phyloP scores from a whole-genome alignment of 1,140 invertebrate species.

The Octopus bimaculoides region DNA sequence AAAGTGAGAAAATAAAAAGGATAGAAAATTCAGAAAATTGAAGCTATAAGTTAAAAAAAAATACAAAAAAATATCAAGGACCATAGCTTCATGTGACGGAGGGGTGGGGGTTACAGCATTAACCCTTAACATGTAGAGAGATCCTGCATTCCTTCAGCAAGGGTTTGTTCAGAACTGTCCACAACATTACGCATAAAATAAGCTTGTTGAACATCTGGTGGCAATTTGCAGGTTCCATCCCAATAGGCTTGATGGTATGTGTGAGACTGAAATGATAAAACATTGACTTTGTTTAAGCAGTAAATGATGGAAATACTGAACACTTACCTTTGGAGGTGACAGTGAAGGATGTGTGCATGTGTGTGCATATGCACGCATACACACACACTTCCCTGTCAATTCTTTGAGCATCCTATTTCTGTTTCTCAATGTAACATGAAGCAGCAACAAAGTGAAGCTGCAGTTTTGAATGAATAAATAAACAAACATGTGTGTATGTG shows the following conservation, averaged over 20 bases:
- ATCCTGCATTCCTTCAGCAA: constrained; percentile 44
- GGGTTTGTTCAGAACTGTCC: constrained; percentile 38
- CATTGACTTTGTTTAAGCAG: not conserved
- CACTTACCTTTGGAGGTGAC: too few species aligned
- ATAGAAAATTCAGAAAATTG: not conserved
- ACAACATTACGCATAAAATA: constrained; percentile 33
- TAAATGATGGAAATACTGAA: too few species aligned
- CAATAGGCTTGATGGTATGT: constrained; percentile 73
- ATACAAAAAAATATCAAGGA: not conserved
- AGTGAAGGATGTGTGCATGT: too few species aligned
- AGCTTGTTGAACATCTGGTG: constrained; percentile 31
- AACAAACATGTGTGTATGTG: too few species aligned
- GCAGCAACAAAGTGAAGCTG: too few species aligned
- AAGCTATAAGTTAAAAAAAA: not conserved
- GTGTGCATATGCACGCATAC: too few species aligned
- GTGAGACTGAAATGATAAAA: constrained; percentile 66
- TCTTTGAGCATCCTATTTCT: too few species aligned
- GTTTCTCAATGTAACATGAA: too few species aligned
- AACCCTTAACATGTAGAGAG: constrained; percentile 33
- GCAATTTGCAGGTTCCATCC: constrained; percentile 67
- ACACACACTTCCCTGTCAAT: too few species aligned
- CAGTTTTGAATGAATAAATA: too few species aligned
- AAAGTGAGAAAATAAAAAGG: not conserved
- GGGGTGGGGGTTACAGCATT: not conserved
- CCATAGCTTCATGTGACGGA: not conserved